Evolutionary conservation across 2,888 invertebrate genomes (phyloP), one percentile per base, ranked within the genome.

Genomic region (Seladonia tumulorum): DNA sequence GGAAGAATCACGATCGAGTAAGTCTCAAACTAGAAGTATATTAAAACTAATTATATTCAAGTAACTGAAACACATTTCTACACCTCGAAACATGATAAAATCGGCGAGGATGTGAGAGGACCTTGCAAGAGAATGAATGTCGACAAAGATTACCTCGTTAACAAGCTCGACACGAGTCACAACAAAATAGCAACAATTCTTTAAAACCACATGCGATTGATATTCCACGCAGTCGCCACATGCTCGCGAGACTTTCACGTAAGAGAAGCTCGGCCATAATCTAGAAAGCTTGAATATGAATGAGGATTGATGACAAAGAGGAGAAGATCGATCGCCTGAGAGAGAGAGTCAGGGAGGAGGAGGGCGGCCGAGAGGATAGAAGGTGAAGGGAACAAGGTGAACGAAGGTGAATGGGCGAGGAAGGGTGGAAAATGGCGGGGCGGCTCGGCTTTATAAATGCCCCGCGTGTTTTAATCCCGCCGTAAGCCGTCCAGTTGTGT

Each of bases 371-470:
- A 66, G 53, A 18, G 10, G 29, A 16, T 25, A 63, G 71, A 63
- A 63, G 77, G 47, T 49, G 79, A 76, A 49, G 39, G 70, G 79
- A 39, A 29, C 47, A 66, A 76, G 73, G 74, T 72, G 71, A 71
- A 70, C 60, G n/a, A 70, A 74, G 72, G 66, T 53, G 85, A 76
- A 72, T 47, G 60, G 68, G 25, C 16, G 75, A 45, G 66, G 71
- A 68, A 82, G 66, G 39, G 63, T 45, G 39, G 86, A 85, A 85
- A 88, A 63, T 80, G 83, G 80, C 66, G 49, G 63, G 60, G 63
- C 68, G 73, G 75, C 76, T 71, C 76, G 83, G 86, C 87, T 90
- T 88, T 91, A 89, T 89, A 89, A 92, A 92, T 92, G 87, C 83
- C 78, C 68, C 73, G 76, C 72, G 88, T 85, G 85, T 90, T 88